Percentiles rank a stretch among this genome's conserved stretches.
These are phyloP conservation scores for Bergia puertoricense DNA, from an alignment of 92 coral and sea anemone species.

Conservation along the genomic window DNA sequence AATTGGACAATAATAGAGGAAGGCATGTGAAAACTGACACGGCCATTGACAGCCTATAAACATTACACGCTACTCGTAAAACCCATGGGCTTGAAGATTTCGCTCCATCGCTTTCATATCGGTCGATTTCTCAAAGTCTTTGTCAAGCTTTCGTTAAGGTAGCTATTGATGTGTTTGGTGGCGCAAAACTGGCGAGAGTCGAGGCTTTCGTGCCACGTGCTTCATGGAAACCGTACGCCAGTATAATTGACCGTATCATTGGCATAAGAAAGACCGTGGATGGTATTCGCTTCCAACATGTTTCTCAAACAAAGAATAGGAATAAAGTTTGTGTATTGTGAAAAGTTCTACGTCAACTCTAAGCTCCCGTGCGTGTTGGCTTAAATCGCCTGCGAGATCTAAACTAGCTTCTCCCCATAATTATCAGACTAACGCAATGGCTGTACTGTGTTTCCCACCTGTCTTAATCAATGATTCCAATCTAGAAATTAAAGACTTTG, in stretches of 20 bases:
- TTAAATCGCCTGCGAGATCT: slow-evolving; percentile 4
- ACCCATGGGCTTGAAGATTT: slow-evolving; percentile 33
- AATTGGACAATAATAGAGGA: slow-evolving; percentile 59
- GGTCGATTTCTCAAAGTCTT: slow-evolving; percentile 5
- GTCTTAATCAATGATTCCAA: slow-evolving; percentile 70
- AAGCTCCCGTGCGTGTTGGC: not conserved
- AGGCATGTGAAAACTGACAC: slow-evolving; percentile 64
- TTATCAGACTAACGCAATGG: slow-evolving; percentile 44
- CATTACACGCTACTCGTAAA: slow-evolving; percentile 41
- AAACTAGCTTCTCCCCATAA: slow-evolving; percentile 28
- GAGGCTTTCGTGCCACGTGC: slow-evolving; percentile 67
- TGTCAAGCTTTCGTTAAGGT: not conserved
- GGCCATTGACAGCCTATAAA: slow-evolving; percentile 35
- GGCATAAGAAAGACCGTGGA: slow-evolving; percentile 62
- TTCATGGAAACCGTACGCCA: slow-evolving; percentile 44
- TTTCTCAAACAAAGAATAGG: slow-evolving; percentile 33
- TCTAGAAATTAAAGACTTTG: slow-evolving; percentile 90
- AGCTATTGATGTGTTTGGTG: not conserved
- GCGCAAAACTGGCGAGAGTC: not conserved
- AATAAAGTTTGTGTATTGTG: slow-evolving; percentile 8
- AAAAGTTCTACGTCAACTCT: not conserved
- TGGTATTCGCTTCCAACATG: slow-evolving; percentile 70
- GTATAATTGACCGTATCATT: slow-evolving; percentile 68
- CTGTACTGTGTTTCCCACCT: slow-evolving; percentile 66
- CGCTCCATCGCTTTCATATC: slow-evolving; percentile 3